phyloP scores from a whole-genome alignment of 2,797 vertebrate genomes.

The Syncerus caffer region DNA sequence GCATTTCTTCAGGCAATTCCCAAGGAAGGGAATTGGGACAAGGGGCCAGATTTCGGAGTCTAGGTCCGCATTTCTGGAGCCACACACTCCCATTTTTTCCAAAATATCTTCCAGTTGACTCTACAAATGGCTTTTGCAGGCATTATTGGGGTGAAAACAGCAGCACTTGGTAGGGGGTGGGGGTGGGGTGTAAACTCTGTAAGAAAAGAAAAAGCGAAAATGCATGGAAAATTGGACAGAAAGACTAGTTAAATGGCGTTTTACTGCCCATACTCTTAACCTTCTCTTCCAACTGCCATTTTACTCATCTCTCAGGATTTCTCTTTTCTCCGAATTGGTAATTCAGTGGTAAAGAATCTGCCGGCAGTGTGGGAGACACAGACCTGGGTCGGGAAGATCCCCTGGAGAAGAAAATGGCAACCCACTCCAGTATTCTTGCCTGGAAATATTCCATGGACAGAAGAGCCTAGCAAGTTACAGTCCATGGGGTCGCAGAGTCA shows the following conservation, averaged over 20 bases:
- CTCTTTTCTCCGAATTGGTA: background rate
- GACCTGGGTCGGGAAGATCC: background rate
- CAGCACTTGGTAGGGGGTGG: background rate
- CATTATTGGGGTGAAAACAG: slow-evolving; percentile 30
- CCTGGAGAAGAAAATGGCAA: background rate
- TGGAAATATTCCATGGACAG: background rate
- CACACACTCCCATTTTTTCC: background rate
- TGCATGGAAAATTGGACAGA: background rate
- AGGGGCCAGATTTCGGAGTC: background rate
- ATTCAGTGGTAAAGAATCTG: background rate
- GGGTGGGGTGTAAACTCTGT: background rate
- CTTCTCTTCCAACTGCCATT: background rate
- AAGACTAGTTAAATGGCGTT: background rate
- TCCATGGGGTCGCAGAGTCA: background rate
- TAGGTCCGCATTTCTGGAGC: background rate
- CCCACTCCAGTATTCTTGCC: background rate
- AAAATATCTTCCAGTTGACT: background rate
- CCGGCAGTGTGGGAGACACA: background rate
- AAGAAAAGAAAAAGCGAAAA: slow-evolving; percentile 49
- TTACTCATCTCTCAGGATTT: background rate
- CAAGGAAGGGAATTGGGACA: background rate
- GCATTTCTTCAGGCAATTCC: background rate
- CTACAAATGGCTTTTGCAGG: slow-evolving; percentile 53
- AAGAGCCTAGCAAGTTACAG: background rate
- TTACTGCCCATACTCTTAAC: background rate